Base-by-base conservation (phyloP, 2,113 vertebrate species). In the Cavia porcellus region DNA sequence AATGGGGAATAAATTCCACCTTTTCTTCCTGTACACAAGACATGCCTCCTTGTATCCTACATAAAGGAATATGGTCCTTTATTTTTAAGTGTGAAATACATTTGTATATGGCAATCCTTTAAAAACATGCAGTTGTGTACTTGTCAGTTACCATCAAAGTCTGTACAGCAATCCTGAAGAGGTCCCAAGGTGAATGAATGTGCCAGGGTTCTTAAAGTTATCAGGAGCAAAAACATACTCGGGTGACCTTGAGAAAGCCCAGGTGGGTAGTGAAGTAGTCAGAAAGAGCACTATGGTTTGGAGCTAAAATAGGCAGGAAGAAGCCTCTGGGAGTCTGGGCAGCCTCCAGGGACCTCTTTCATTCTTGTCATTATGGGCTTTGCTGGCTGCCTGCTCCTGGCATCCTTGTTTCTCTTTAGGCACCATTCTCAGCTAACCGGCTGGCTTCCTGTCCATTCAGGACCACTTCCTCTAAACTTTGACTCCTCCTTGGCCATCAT, bases 221-320 rank as follows among this genome's bases (percentile, higher is more conserved):
- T 50, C 80, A 68, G 57, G 14, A 57, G 32, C 62, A 75, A 68
- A 86, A 79, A 24, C 72, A 61, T n/a, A 57, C 47, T 57, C n/a
- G 75, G 17, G 19, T n/a, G 79, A 72, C 59, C 88, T 94, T n/a
- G 5, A 70, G 70, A 62, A 68, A 85, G 92, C 45, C 62, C 17
- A 13, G 59, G 14, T 17, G 1, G 17, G 11, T 20, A 28, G 25
- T 30, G 64, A 94, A 50, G 64, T 75, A 1, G 3, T 59, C 77
- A n/a, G 10, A 66, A 81, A 47, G 14, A 14, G 13, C 24, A 32
- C 70, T 35, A 8, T 25, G 19, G 28, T 12, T n/a, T 87, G 38
- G 20, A 25, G 22, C 50, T 57, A 25, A 77, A 42, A 72, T 3
- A 47, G 57, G 19, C 57, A 4, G 30, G 64, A 59, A 47, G 50